phyloP scores from a whole-genome alignment of 2,888 invertebrate genomes.

The Boloria selene region DNA sequence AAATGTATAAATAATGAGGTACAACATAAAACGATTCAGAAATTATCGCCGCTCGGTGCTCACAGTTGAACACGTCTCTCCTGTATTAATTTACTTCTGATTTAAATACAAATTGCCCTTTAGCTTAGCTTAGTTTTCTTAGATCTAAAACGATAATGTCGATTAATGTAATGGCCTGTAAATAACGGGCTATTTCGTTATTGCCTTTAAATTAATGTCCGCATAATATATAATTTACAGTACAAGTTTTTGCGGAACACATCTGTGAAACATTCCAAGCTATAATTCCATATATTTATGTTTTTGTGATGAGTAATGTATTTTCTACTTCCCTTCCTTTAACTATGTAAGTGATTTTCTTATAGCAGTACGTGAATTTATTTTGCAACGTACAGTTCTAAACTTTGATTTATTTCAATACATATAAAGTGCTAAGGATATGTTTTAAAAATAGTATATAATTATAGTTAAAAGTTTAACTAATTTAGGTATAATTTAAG shows the following conservation, averaged over 20 bases:
- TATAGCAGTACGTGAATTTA: not conserved
- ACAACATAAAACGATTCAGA: not conserved
- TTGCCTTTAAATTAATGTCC: slow-evolving; percentile 38
- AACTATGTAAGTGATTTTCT: not conserved
- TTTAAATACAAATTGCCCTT: slow-evolving; percentile 36
- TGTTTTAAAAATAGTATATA: too few species aligned
- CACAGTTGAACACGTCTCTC: not conserved
- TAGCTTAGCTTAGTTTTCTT: slow-evolving; percentile 21
- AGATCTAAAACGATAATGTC: slow-evolving; percentile 34
- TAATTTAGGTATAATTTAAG: too few species aligned
- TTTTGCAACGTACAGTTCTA: not conserved
- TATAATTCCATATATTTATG: slow-evolving; percentile 24
- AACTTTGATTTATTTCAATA: not conserved
- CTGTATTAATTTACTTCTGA: slow-evolving; percentile 27
- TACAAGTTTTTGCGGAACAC: slow-evolving; percentile 28
- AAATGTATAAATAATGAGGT: not conserved
- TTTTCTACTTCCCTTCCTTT: slow-evolving; percentile 18
- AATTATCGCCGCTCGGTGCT: not conserved
- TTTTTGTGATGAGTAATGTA: slow-evolving; percentile 19
- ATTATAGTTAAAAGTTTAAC: too few species aligned
- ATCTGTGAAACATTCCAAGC: slow-evolving; percentile 28
- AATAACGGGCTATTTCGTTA: slow-evolving; percentile 23
- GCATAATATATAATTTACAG: slow-evolving; percentile 31
- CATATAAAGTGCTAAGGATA: too few species aligned
- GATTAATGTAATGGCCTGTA: slow-evolving; percentile 23